These are phyloP conservation scores for Pteropus rufus DNA, from an alignment of 2,797 vertebrate genomes.

Conservation along the genomic window DNA sequence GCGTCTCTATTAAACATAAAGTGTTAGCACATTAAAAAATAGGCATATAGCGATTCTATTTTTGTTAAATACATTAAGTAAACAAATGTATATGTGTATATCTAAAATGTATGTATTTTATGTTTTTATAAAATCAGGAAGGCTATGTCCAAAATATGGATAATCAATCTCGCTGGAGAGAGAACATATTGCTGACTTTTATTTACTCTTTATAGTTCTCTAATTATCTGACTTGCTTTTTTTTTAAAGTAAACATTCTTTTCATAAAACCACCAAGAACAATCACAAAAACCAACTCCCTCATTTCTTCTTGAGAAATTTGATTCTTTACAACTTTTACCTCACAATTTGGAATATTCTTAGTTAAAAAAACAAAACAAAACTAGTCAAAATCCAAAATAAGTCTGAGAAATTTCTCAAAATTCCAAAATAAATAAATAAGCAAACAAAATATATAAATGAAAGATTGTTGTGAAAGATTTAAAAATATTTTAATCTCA, in stretches of 20 bases:
- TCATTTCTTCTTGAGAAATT: neutral
- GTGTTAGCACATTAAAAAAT: neutral
- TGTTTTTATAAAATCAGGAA: neutral
- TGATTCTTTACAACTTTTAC: neutral
- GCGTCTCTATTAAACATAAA: neutral
- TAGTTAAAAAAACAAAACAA: neutral
- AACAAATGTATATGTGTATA: neutral
- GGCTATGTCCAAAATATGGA: neutral
- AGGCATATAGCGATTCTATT: neutral
- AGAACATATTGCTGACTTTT: neutral
- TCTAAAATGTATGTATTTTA: neutral
- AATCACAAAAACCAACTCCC: neutral
- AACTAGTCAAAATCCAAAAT: neutral
- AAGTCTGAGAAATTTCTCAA: neutral
- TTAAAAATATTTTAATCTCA: neutral
- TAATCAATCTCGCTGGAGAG: neutral
- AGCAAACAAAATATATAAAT: neutral
- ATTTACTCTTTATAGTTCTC: neutral
- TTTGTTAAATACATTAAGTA: neutral
- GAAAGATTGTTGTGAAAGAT: neutral
- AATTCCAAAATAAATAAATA: neutral
- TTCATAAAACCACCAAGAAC: neutral
- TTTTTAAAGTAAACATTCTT: neutral
- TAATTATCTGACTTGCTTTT: neutral
- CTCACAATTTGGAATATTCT: neutral